A percentile compares a stretch with the other conserved stretches of the same genome.
Evolutionary conservation across 2,797 vertebrate species (phyloP).

Genomic region (Pristis pectinata): DNA sequence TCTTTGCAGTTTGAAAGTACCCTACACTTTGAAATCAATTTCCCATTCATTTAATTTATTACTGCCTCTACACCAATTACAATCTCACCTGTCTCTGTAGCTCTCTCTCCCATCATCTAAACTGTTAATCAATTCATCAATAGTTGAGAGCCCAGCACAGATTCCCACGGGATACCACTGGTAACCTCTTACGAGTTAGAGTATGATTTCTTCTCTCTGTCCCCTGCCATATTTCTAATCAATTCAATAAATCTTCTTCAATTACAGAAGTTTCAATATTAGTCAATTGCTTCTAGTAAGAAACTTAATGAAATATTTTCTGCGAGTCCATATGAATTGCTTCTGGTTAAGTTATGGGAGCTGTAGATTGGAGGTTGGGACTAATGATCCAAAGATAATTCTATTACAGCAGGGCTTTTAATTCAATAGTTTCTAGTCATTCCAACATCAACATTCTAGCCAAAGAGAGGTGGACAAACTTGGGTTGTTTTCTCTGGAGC

Average conservation of each 20-base stretch:
- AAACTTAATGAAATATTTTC: not conserved
- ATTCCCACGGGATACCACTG: not conserved
- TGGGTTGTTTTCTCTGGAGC: too few relatives aligned
- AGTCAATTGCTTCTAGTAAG: too few relatives aligned
- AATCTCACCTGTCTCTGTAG: not conserved
- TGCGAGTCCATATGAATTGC: not conserved
- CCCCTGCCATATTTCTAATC: not conserved
- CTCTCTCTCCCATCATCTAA: not conserved
- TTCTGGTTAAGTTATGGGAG: too few relatives aligned
- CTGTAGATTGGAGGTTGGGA: too few relatives aligned
- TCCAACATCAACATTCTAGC: too few relatives aligned
- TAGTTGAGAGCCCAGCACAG: not conserved
- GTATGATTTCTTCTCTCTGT: not conserved
- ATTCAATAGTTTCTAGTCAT: too few relatives aligned
- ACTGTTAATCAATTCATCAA: not conserved
- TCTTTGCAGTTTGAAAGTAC: too few relatives aligned
- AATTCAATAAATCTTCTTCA: not conserved
- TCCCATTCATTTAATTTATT: not conserved
- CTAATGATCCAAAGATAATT: too few relatives aligned
- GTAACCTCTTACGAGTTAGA: not conserved
- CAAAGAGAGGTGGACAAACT: too few relatives aligned
- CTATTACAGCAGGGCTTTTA: too few relatives aligned
- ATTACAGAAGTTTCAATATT: not conserved
- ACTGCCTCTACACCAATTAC: not conserved
- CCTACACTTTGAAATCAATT: too few relatives aligned